Conservation (phyloP, 37 sponge, comb jelly and placozoan species). For the Chondrilla cf. caribensis region DNA sequence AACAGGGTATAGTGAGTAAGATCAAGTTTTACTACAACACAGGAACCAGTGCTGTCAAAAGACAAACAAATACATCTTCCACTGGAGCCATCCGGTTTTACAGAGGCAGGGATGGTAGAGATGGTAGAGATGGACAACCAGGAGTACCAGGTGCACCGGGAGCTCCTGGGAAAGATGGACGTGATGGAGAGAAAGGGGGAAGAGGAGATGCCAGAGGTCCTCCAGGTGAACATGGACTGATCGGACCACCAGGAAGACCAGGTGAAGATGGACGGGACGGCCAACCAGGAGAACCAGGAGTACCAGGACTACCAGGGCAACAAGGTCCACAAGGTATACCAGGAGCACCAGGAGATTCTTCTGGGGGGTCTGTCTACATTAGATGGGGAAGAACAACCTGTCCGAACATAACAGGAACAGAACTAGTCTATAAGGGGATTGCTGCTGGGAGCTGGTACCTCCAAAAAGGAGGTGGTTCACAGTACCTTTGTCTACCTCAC, state of each 20-base stretch:
- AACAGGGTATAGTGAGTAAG: no score
- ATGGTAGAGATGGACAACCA: no score
- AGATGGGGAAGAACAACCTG: conserved; percentile 52
- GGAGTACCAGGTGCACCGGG: not conserved
- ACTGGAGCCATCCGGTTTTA: no score
- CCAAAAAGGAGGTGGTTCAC: conserved; percentile 46
- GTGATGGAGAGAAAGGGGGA: not conserved
- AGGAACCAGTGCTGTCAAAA: no score
- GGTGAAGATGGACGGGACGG: conserved; percentile 14
- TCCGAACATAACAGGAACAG: conserved; percentile 29
- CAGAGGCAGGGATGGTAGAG: no score
- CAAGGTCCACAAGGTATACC: not conserved
- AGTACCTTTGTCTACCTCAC: conserved; percentile 50
- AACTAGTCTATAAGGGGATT: conserved; percentile 35
- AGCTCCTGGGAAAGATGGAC: not conserved
- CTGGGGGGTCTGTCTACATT: conserved; percentile 34
- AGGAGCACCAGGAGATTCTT: no score
- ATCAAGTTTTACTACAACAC: no score
- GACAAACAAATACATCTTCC: no score
- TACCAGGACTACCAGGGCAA: conserved; percentile 12
- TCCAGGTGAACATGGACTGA: no score
- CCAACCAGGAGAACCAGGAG: conserved; percentile 5
- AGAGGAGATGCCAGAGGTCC: not conserved
- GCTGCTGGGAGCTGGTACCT: not conserved
- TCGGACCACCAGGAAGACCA: not conserved